Conservation (phyloP, 2,113 vertebrate genomes). For the Odontophorus gujanensis region DNA sequence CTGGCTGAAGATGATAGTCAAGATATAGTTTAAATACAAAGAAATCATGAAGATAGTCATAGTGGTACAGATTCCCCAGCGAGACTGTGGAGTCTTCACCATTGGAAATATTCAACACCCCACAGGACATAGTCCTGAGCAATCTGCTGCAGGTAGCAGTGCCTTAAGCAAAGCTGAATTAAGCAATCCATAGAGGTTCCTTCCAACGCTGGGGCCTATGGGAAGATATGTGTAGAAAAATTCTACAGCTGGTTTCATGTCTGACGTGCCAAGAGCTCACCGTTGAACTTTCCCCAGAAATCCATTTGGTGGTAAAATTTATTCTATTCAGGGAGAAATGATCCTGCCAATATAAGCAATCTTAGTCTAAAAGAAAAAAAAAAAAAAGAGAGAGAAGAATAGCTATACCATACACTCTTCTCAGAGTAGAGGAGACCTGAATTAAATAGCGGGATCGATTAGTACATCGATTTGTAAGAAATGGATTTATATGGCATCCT, state of each 20-base stretch:
- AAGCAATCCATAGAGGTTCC: neutral
- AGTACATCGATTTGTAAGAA: neutral
- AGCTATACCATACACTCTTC: neutral
- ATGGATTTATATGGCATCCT: neutral
- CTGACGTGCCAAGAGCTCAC: neutral
- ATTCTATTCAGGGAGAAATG: neutral
- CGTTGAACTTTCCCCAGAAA: neutral
- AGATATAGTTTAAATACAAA: neutral
- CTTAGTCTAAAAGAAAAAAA: neutral
- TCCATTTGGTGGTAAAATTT: neutral
- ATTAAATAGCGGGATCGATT: neutral
- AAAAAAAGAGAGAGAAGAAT: no score
- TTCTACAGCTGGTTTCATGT: neutral
- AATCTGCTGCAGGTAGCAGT: neutral
- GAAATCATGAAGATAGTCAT: neutral
- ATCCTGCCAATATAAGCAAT: neutral
- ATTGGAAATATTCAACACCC: neutral
- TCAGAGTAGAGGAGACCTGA: neutral
- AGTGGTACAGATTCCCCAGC: neutral
- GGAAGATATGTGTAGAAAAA: neutral
- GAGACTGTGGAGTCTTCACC: neutral
- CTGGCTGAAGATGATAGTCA: neutral
- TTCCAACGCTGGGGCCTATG: neutral
- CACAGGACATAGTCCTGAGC: neutral
- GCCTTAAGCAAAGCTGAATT: neutral